A percentile compares a stretch with the other conserved stretches of the same genome.
These are phyloP conservation scores for Phenganax marumi DNA, from an alignment of 92 coral and sea anemone species.

Conservation along the genomic window DNA sequence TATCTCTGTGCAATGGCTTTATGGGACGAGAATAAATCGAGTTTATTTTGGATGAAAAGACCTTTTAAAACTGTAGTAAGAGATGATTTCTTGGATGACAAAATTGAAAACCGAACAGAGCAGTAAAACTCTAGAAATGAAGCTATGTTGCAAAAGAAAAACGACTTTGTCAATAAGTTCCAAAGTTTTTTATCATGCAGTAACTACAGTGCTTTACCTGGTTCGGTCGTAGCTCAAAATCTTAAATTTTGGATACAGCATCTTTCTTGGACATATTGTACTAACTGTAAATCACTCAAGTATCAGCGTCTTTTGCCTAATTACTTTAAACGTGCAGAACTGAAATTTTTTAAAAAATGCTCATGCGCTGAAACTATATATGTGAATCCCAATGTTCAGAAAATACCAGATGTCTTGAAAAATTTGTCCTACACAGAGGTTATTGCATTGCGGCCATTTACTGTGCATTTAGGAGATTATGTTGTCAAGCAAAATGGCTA, in stretches of 20 bases:
- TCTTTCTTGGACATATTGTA: conserved; percentile 4
- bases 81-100: background rate
- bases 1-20: too few species aligned
- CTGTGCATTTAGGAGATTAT: conserved; percentile 39
- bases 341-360: background rate
- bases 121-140: background rate
- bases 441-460: conserved; percentile 18
- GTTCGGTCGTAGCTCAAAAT: background rate
- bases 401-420: conserved; percentile 1
- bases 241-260: conserved; percentile 17
- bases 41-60: background rate
- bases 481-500: conserved; percentile 27
- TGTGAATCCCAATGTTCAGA: background rate
- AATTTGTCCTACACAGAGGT: background rate
- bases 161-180: too few species aligned
- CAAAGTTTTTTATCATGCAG: too few species aligned
- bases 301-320: background rate
- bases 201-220: too few species aligned
- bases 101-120: background rate
- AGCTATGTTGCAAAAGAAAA: background rate
- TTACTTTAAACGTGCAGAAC: background rate
- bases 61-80: background rate
- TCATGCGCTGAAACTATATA: background rate
- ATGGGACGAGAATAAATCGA: background rate
- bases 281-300: background rate